A percentile compares a stretch with the other conserved stretches of the same genome.
phyloP scores from a whole-genome alignment of 2,888 invertebrate genomes.

The Antheraea yamamai region DNA sequence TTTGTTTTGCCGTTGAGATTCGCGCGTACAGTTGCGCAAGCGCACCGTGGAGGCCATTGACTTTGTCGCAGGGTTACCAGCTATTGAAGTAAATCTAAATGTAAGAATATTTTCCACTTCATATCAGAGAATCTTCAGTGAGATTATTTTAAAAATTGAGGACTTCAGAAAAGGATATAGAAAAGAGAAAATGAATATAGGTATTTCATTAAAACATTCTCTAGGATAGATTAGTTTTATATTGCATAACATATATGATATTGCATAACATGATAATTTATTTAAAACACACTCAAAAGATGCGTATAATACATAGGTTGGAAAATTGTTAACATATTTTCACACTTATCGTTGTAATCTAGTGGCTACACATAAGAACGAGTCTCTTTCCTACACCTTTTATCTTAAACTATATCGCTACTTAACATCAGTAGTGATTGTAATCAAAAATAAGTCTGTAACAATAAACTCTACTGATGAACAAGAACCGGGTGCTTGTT shows the following conservation, averaged over 20 bases:
- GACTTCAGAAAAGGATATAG: background rate
- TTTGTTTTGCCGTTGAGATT: constrained; percentile 81
- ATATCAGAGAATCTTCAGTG: too few species aligned
- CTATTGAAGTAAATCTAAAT: constrained; percentile 22
- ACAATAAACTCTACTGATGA: background rate
- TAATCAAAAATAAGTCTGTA: background rate
- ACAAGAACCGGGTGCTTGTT: background rate
- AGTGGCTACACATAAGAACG: background rate
- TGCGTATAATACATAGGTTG: background rate
- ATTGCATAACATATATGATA: too few species aligned
- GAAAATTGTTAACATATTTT: background rate
- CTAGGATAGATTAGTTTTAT: background rate
- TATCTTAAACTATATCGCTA: background rate
- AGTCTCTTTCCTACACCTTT: background rate
- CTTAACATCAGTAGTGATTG: background rate
- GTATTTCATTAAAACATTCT: background rate
- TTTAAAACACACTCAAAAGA: background rate
- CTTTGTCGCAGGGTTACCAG: constrained; percentile 38
- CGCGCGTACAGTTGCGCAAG: constrained; percentile 81
- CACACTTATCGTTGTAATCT: background rate
- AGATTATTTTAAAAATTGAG: background rate
- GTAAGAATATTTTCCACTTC: background rate
- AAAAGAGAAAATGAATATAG: background rate
- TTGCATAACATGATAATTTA: background rate
- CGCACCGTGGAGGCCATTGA: constrained; percentile 78